Evolutionary conservation across 1,140 invertebrate genomes (phyloP), one percentile per base, ranked within the genome.

Genomic region (Bombus soroeensis): DNA sequence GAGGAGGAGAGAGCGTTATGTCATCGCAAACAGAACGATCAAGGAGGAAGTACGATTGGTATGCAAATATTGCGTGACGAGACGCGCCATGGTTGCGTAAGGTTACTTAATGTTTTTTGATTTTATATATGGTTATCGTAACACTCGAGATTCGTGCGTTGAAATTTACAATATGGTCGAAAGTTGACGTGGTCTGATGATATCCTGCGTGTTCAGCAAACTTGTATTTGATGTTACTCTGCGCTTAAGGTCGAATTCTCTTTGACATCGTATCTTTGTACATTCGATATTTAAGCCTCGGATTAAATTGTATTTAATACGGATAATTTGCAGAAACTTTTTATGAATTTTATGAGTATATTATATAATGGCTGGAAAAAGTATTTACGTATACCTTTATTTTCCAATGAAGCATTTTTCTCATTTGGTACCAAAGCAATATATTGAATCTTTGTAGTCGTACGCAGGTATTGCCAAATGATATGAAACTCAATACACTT

Each of bases 61-160:
- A 81, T 81, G 83, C 59, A 81, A 85, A 85, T 85, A 66, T 71
- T 47, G 66, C 66, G 66, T 59, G 76, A 71, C 70, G 68, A 12
- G 68, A 59, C 70, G 28, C 34, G 59, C 39, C 53, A 8, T 32
- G 59, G 9, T 85, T 81, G 59, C 57, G 71, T 18, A 85, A 85
- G 22, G n/a, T 73, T 74, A 41, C 57, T 81, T 81, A 81, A 80
- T 25, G 59, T 74, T 43, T 43, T 22, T 53, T n/a, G 13, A 59
- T 62, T 68, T 62, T 70, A 28, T 53, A 53, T 79, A 78, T 39
- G 73, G 81, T 83, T 83, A 83, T 83, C 81, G 74, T 70, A 77
- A 83, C 73, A 43, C n/a, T n/a, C 53, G 41, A 41, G 57, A 25
- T 32, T 4, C 43, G 28, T 22, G 12, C 47, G n/a, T 5, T 68